phyloP scores from a whole-genome alignment of 2,113 vertebrate species.

The Sturnira hondurensis region DNA sequence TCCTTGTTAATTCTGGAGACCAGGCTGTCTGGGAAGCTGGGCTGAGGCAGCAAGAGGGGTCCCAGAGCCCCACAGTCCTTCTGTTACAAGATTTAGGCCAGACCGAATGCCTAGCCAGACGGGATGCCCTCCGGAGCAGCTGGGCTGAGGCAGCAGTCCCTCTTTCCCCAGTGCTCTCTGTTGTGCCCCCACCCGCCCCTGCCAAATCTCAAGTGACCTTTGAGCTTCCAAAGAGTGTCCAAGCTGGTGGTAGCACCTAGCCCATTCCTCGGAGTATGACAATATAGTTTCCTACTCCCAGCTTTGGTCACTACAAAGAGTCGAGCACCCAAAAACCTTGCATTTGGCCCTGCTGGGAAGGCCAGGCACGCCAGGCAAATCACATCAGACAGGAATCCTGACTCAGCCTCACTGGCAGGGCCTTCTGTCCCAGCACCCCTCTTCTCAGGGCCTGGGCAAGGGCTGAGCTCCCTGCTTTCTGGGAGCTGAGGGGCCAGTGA shows the following conservation, averaged over 20 bases:
- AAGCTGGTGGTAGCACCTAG: background rate
- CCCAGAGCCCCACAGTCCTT: background rate
- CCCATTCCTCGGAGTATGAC: background rate
- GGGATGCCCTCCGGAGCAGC: background rate
- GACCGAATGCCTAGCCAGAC: background rate
- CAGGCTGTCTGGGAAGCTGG: background rate
- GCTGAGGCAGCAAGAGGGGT: background rate
- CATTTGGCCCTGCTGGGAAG: background rate
- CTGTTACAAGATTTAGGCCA: background rate
- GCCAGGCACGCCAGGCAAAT: background rate
- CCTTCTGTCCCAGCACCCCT: background rate
- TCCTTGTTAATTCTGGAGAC: background rate
- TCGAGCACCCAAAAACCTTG: background rate
- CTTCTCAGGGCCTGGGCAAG: background rate
- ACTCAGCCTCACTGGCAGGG: background rate
- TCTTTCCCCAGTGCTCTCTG: background rate
- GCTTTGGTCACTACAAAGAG: background rate
- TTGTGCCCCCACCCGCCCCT: no score
- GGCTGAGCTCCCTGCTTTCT: background rate
- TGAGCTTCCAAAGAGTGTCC: conserved; percentile 18
- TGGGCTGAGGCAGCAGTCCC: background rate
- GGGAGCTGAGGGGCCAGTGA: background rate
- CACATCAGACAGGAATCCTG: background rate
- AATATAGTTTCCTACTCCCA: background rate
- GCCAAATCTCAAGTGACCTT: background rate